Base-by-base conservation (phyloP, 2,888 invertebrate species). In the Drosophila bunnanda region DNA sequence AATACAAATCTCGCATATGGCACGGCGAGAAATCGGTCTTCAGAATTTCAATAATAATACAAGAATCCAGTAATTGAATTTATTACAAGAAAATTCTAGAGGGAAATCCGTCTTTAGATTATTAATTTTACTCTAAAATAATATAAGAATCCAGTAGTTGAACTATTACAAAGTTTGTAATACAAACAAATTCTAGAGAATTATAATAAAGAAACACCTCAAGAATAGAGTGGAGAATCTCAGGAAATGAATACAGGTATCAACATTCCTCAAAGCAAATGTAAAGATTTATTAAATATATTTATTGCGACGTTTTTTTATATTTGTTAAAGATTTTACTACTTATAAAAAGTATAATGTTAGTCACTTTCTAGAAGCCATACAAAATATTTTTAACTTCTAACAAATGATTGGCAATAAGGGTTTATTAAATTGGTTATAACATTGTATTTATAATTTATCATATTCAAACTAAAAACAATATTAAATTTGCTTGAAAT, bases 1-100 rank as follows among this genome's bases (percentile, higher is more conserved):
- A 77, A 70, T 59, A 71, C 61, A 67, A 70, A 62, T 57, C 59
- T 44, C 39, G 25, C 28, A 36, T 4, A 30, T 30, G 46, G 36
- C 50, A 72, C 65, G 30, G 52, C 10, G 44, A 64, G 28, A 55
- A 55, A 65, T 62, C 13, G n/a, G 36, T 20, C 1, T 1, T 7
- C 4, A 30, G 20, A 3, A n/a, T n/a, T n/a, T n/a, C n/a, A n/a
- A n/a, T n/a, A n/a, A n/a, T n/a, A n/a, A n/a, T 25, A 25, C 4
- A 25, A 25, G 25, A 25, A 25, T 25, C 4, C 25, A 2, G 25
- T 25, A 4, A 4, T 4, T 25, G 2, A 25, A 25, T 25, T 25
- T 25, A 25, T 25, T 25, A 25, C 25, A 25, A 25, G 4, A 4
- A 25, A 25, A 25, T 25, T 25, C 25, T 25, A 25, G 4, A n/a